Evolutionary conservation across 2,888 invertebrate species (phyloP).

Genomic region (Cheilosia vernalis): DNA sequence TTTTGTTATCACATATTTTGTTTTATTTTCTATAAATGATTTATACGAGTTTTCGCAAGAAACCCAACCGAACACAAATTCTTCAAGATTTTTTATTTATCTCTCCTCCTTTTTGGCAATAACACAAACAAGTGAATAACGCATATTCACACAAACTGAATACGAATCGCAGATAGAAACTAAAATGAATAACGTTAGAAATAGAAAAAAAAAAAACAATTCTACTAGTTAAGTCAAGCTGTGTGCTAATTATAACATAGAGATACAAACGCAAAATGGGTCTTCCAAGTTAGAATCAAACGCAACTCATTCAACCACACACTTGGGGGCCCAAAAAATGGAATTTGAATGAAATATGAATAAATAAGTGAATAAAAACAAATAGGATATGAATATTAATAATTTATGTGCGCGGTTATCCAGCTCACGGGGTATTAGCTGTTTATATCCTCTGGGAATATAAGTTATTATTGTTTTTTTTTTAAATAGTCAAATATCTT

Average conservation of each 20-base stretch:
- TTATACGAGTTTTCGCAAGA: slow-evolving; percentile 34
- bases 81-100: slow-evolving; percentile 38
- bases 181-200: slow-evolving; percentile 39
- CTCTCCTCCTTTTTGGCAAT: slow-evolving; percentile 18
- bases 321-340: slow-evolving; percentile 32
- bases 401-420: slow-evolving; percentile 55
- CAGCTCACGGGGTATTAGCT: slow-evolving; percentile 47
- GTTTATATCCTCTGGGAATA: slow-evolving; percentile 62
- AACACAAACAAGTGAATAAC: slow-evolving; percentile 33
- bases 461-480: slow-evolving; percentile 56
- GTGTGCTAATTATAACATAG: slow-evolving; percentile 50
- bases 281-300: slow-evolving; percentile 26
- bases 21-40: slow-evolving; percentile 49
- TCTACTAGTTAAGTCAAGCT: slow-evolving; percentile 64
- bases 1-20: slow-evolving; percentile 41
- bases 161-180: slow-evolving; percentile 13
- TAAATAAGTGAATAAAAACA: neutral
- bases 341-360: slow-evolving; percentile 51
- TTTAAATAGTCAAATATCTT: slow-evolving; percentile 73
- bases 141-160: slow-evolving; percentile 17
- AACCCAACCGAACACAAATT: slow-evolving; percentile 4
- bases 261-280: slow-evolving; percentile 41
- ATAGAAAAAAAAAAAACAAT: slow-evolving; percentile 31
- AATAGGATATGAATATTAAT: slow-evolving; percentile 60
- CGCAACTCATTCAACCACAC: neutral